These are phyloP conservation scores for Mesitornis unicolor DNA, from an alignment of 2,113 vertebrate genomes.

Conservation along the genomic window DNA sequence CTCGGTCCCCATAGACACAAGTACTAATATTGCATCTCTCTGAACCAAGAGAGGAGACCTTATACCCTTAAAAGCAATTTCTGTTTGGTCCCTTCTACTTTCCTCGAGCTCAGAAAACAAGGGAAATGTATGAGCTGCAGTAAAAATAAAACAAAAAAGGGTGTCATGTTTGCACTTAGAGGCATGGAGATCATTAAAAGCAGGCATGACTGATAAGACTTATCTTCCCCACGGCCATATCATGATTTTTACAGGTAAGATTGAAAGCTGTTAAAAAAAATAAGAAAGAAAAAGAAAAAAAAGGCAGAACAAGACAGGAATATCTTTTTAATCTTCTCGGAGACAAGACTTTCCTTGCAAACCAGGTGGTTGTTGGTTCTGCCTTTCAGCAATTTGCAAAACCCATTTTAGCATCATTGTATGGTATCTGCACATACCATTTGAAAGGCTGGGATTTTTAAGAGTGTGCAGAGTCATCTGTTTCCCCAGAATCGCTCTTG, in stretches of 20 bases:
- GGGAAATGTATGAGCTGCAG: neutral
- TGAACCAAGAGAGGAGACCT: neutral
- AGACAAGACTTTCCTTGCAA: neutral
- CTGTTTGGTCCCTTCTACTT: neutral
- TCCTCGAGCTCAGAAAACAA: neutral
- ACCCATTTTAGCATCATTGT: neutral
- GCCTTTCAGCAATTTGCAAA: slow-evolving; percentile 15
- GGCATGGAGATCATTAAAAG: neutral
- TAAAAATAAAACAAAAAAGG: neutral
- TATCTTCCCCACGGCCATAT: neutral
- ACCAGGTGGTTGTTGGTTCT: neutral
- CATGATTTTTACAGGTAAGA: neutral
- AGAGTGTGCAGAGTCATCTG: slow-evolving; percentile 5
- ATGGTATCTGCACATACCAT: neutral
- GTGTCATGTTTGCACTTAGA: neutral
- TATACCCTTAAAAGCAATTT: neutral
- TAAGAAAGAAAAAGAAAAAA: neutral
- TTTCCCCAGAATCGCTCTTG: slow-evolving; percentile 7
- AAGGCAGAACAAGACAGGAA: neutral
- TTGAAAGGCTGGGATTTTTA: neutral
- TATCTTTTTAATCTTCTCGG: neutral
- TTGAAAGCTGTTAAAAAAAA: neutral
- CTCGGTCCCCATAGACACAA: fast-evolving
- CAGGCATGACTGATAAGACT: neutral
- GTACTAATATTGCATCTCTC: neutral